A percentile compares a stretch with the other conserved stretches of the same genome.
phyloP scores from a whole-genome alignment of 2,888 invertebrate species.

The Dryocosmus kuriphilus region DNA sequence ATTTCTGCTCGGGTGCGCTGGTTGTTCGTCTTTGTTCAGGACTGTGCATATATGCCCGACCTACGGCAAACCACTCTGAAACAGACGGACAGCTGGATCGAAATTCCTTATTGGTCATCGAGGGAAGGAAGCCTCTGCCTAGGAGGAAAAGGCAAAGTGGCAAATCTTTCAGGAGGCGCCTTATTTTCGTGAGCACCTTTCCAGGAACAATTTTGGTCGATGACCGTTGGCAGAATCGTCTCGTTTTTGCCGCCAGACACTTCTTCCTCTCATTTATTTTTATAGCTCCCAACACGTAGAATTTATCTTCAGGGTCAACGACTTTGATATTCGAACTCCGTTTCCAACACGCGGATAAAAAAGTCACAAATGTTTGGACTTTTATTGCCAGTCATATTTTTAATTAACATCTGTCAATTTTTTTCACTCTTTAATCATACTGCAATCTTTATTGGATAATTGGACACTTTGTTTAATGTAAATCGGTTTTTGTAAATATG shows the following conservation, averaged over 20 bases:
- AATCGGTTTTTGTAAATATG: neutral
- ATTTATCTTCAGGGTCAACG: slow-evolving; percentile 24
- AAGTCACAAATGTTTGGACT: neutral
- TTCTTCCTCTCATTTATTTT: slow-evolving; percentile 33
- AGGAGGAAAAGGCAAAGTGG: neutral
- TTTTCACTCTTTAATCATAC: neutral
- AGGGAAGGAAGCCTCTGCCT: neutral
- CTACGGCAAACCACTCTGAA: slow-evolving; percentile 6
- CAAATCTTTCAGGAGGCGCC: neutral
- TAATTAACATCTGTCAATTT: neutral
- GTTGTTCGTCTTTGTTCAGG: slow-evolving; percentile 5
- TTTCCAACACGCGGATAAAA: neutral
- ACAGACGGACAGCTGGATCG: slow-evolving; percentile 11
- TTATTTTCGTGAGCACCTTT: slow-evolving; percentile 7
- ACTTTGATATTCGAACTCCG: slow-evolving; percentile 17
- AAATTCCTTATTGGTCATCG: slow-evolving; percentile 24
- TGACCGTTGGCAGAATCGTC: slow-evolving; percentile 20
- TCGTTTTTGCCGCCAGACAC: slow-evolving; percentile 30
- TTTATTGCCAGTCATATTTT: neutral
- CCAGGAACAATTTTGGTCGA: slow-evolving; percentile 15
- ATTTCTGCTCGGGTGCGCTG: neutral
- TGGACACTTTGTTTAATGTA: neutral
- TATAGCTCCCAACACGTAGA: slow-evolving; percentile 26
- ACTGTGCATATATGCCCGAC: slow-evolving; percentile 8
- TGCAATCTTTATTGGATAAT: too few species aligned